phyloP scores from a whole-genome alignment of 1,140 invertebrate species.

The Aphis craccivora region DNA sequence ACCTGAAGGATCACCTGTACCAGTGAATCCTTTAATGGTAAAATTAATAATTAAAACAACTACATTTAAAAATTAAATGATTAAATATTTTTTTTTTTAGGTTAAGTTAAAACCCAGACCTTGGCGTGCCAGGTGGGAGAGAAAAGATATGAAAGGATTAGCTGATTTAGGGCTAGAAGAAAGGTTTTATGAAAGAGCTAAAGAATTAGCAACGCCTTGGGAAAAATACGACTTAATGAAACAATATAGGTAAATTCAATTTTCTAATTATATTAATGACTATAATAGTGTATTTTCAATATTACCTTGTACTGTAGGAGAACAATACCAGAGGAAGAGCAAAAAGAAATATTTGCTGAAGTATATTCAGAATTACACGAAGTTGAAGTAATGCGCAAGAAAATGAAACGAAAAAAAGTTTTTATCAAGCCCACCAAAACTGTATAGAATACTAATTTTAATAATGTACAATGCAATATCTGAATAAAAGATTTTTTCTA shows the following conservation, averaged over 20 bases:
- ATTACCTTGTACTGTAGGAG: slow-evolving; percentile 66
- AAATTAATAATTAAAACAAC: neutral
- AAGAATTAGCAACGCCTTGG: slow-evolving; percentile 73
- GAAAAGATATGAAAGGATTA: slow-evolving; percentile 81
- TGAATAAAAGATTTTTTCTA: neutral
- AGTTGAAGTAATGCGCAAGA: slow-evolving; percentile 72
- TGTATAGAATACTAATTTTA: slow-evolving; percentile 63
- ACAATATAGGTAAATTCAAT: slow-evolving; percentile 76
- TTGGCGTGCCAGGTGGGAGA: slow-evolving; percentile 87
- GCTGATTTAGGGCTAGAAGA: slow-evolving; percentile 67
- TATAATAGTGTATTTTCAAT: neutral
- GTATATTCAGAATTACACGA: slow-evolving; percentile 78
- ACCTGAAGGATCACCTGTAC: slow-evolving; percentile 79
- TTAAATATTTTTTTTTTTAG: slow-evolving; percentile 63
- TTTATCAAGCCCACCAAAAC: slow-evolving; percentile 73
- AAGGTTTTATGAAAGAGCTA: slow-evolving; percentile 49
- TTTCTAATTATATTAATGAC: neutral
- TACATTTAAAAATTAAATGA: neutral
- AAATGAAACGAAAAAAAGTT: slow-evolving; percentile 72
- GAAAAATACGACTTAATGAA: slow-evolving; percentile 95
- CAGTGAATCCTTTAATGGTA: slow-evolving; percentile 87
- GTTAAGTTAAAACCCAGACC: slow-evolving; percentile 84
- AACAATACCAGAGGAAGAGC: slow-evolving; percentile 87
- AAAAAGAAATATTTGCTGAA: slow-evolving; percentile 84
- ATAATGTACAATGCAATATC: neutral